A percentile compares a stretch with the other conserved stretches of the same genome.
These are phyloP conservation scores for Esox masquinongy DNA, from an alignment of 2,797 vertebrate species.

Conservation along the genomic window DNA sequence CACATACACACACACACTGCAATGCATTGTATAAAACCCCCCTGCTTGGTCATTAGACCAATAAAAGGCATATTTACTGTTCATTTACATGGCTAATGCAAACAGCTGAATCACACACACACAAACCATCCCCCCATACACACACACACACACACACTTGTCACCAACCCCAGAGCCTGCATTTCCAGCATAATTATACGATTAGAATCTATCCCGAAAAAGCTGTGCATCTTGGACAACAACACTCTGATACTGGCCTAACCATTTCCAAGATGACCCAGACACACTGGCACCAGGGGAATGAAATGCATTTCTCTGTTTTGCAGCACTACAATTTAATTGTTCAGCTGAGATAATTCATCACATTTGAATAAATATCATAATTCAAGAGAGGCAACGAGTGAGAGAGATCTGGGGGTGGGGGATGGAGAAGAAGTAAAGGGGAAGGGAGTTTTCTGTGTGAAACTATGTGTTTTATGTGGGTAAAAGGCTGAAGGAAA, in stretches of 20 bases:
- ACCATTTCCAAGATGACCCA: conserved; percentile 77
- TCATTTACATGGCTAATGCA: conserved; percentile 85
- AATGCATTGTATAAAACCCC: conserved; percentile 62
- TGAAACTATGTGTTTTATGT: neutral
- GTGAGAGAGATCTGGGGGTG: neutral
- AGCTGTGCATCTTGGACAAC: conserved; percentile 75
- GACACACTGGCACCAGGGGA: conserved; percentile 54
- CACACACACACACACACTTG: conserved; percentile 20
- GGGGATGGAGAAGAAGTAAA: neutral
- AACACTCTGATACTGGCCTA: conserved; percentile 74
- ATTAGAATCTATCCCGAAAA: conserved; percentile 74
- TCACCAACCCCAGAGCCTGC: conserved; percentile 51
- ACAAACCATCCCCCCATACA: conserved; percentile 36
- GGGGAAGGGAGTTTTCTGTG: neutral
- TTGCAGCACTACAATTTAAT: conserved; percentile 73
- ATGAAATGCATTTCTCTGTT: conserved; percentile 75
- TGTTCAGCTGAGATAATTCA: conserved; percentile 68
- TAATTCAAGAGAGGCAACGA: conserved; percentile 27
- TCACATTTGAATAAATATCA: conserved; percentile 59
- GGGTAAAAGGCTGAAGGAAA: neutral
- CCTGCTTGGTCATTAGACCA: conserved; percentile 84
- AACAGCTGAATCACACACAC: conserved; percentile 69
- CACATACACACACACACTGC: conserved; percentile 46
- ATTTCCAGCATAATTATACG: conserved; percentile 83
- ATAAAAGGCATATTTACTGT: conserved; percentile 85